Conservation (phyloP, 1,140 invertebrate genomes). For the Neodiprion pinetum region DNA sequence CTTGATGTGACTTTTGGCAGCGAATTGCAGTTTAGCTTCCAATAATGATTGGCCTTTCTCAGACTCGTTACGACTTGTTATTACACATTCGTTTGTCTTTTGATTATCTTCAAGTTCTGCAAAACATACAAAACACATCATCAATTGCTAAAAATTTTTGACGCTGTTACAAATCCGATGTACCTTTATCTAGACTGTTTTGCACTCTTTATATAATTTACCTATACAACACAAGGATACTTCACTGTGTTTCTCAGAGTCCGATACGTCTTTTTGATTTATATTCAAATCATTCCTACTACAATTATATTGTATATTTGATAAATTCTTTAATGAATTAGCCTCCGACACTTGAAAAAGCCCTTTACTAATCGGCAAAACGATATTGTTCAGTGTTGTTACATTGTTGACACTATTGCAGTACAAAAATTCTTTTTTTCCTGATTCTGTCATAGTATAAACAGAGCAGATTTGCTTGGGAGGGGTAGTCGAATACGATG, state of each 20-base stretch:
- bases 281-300: not conserved
- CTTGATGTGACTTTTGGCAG: not conserved
- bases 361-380: not conserved
- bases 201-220: not conserved
- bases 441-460: not conserved
- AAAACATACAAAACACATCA: not conserved
- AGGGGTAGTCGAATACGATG: not conserved
- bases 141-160: too few species aligned
- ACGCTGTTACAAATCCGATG: too few species aligned
- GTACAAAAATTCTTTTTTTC: not conserved
- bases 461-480: not conserved
- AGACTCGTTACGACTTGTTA: not conserved
- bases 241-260: not conserved
- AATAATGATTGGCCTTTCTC: not conserved
- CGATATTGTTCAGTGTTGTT: not conserved
- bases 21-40: not conserved
- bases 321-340: not conserved
- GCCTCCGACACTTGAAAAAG: not conserved
- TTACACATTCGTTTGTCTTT: not conserved
- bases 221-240: not conserved
- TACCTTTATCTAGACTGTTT: too few species aligned
- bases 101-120: not conserved
- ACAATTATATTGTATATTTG: not conserved
- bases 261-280: not conserved
- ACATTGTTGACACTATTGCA: not conserved